phyloP scores from a whole-genome alignment of 2,113 vertebrate species.

The Neotragus moschatus region DNA sequence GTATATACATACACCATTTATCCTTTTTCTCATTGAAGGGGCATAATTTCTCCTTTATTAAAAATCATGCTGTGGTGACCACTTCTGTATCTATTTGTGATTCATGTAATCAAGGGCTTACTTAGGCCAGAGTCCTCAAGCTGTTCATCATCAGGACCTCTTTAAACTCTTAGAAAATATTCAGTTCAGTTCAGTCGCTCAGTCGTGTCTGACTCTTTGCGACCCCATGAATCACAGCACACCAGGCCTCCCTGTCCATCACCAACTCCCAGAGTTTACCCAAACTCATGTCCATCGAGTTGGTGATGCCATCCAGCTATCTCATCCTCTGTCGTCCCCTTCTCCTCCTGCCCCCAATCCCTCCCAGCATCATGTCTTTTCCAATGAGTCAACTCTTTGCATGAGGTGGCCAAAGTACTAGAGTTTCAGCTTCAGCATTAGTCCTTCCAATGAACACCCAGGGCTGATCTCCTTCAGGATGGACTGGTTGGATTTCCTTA shows the following conservation, averaged over 20 bases:
- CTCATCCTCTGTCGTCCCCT: no score
- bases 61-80: neutral
- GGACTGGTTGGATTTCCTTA: no score
- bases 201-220: neutral
- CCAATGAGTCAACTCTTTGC: no score
- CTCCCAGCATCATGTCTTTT: no score
- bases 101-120: neutral
- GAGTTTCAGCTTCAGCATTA: no score
- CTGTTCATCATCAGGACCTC: neutral
- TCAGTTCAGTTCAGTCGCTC: neutral
- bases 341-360: no score
- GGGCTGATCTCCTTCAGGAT: no score
- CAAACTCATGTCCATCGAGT: no score
- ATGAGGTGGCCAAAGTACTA: no score
- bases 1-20: neutral
- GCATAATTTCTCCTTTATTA: neutral
- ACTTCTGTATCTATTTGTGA: neutral
- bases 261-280: no score
- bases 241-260: neutral
- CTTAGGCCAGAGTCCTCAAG: neutral
- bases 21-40: neutral
- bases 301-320: no score
- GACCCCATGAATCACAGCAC: neutral
- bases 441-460: no score
- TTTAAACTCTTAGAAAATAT: neutral